Evolutionary conservation across 2,113 vertebrate species (phyloP), one percentile per base, ranked within the genome.

Genomic region (Hyaena hyaena): DNA sequence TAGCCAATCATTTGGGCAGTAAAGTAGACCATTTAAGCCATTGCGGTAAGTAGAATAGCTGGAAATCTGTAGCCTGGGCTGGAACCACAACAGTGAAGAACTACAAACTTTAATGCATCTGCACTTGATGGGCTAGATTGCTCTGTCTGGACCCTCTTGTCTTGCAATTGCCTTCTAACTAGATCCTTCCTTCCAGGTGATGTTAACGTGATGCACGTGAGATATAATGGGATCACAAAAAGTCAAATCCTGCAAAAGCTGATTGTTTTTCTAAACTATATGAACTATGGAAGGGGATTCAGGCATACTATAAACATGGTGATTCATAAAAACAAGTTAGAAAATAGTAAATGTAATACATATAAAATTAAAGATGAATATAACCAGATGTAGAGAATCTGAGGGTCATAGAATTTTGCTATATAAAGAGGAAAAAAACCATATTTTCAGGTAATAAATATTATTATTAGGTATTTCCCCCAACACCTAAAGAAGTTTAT

Each of bases 401-500:
- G 45, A 84, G 53, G 24, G 23, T 73, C 95, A 94, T 50, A 96
- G 77, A 95, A 93, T 91, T 96, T 95, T 77, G 65, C 21, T 91
- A 58, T 31, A 28, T 24, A 6, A 26, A 76, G 58, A 84, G 35
- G 10, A 3, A 39, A 74, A 83, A 83, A 90, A 48, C 2, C 2
- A 45, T 95, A 28, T 90, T 69, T 95, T 97, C 23, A 92, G 88
- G 92, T 97, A 17, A 24, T 90, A 80, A 98, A 77, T 71, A 90
- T 96, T 96, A 73, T 77, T 58, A 79, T 90, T 97, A 97, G 82
- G 14, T 93, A 93, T 97, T 98, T 48, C 93, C 88, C 97, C 91
- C 91, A 87, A 48, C 97, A 98, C 7, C n/a, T 88, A 96, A 93
- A 85, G 92, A 98, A 97, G 86, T 96, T 98, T 97, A 92, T 93